These are phyloP conservation scores for Hylomyscus alleni DNA, from an alignment of 2,797 vertebrate species.

Conservation along the genomic window DNA sequence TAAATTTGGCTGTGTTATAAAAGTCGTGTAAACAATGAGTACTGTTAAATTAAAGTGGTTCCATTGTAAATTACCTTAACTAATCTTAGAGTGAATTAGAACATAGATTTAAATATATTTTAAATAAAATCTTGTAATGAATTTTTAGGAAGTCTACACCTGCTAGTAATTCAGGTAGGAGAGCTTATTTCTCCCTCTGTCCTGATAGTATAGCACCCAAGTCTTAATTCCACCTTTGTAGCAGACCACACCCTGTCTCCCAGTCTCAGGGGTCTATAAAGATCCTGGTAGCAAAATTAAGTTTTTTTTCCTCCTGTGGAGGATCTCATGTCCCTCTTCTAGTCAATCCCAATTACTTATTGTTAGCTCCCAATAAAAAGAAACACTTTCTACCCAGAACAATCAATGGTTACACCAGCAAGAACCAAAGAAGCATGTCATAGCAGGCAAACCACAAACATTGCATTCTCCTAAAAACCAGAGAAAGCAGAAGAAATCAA, in stretches of 20 bases:
- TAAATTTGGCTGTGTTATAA: conserved; percentile 74
- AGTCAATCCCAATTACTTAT: background rate
- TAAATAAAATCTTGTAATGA: background rate
- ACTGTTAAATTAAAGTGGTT: conserved; percentile 22
- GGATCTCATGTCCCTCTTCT: no score
- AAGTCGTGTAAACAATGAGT: conserved; percentile 52
- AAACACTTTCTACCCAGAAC: background rate
- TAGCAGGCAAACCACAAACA: background rate
- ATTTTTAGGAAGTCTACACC: background rate
- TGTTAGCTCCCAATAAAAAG: no score
- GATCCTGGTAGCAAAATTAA: background rate
- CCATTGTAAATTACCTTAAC: background rate
- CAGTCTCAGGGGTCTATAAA: background rate
- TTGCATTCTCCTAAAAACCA: background rate
- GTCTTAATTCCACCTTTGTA: background rate
- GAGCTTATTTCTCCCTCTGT: background rate
- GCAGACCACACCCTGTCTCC: background rate
- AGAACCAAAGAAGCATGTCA: no score
- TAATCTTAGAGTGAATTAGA: background rate
- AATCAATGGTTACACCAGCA: no score
- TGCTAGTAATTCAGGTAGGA: background rate
- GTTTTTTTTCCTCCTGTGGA: background rate
- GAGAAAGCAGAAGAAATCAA: background rate
- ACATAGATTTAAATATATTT: no score
- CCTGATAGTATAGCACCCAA: no score